Conservation (phyloP, 2,113 vertebrate genomes). For the Myrmecophaga tridactyla region DNA sequence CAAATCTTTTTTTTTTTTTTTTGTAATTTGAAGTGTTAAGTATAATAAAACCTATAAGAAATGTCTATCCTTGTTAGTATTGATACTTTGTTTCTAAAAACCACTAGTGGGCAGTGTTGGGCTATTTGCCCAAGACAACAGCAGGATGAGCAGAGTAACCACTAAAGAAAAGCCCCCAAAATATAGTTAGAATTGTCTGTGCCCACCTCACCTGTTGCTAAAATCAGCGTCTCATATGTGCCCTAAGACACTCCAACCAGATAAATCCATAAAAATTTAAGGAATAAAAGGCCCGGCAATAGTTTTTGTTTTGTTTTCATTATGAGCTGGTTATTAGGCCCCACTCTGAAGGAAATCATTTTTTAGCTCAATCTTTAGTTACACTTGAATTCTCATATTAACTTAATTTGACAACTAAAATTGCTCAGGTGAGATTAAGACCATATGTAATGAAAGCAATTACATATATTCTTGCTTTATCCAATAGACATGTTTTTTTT, state of each 20-base stretch:
- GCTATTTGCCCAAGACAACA: not conserved
- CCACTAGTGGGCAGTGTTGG: conserved; percentile 28
- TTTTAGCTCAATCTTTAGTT: not conserved
- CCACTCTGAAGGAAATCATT: not conserved
- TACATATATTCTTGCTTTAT: not conserved
- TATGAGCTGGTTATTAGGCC: not conserved
- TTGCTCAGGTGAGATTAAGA: not conserved
- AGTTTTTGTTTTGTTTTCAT: not conserved
- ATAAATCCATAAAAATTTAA: not conserved
- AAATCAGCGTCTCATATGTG: not conserved
- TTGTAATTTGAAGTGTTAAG: not conserved
- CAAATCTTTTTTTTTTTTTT: not conserved
- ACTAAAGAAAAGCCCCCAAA: not conserved
- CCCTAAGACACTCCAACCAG: not conserved
- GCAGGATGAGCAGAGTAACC: not conserved
- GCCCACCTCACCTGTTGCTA: not conserved
- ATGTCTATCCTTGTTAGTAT: not conserved
- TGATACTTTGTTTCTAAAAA: not conserved
- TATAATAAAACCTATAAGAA: not conserved
- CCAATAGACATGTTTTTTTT: not conserved
- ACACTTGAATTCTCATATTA: not conserved
- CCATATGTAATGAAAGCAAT: not conserved
- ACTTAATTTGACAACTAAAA: not conserved
- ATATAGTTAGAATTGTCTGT: not conserved
- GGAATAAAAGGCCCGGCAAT: not conserved